Conservation (phyloP, 2,113 vertebrate species). For the Cyanocitta stelleri region DNA sequence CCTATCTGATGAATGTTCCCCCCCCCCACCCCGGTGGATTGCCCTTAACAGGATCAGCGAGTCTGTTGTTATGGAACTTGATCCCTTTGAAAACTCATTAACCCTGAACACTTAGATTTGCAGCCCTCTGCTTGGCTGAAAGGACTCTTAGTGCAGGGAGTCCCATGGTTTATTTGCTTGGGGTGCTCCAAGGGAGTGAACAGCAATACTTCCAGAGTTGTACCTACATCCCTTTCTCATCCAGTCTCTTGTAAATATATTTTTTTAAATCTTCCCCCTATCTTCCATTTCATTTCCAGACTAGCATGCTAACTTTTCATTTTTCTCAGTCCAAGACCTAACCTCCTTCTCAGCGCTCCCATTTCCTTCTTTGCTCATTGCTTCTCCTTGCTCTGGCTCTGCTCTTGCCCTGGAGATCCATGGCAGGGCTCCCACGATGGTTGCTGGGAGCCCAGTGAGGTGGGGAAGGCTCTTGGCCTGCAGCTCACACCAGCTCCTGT, state of each 20-base stretch:
- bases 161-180: background rate
- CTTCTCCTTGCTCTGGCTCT: background rate
- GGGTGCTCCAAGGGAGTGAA: background rate
- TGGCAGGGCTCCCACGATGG: fast-evolving
- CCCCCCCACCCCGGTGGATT: background rate
- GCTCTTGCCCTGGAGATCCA: background rate
- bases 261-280: background rate
- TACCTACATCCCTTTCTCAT: background rate
- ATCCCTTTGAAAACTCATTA: background rate
- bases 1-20: background rate
- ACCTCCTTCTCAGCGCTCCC: background rate
- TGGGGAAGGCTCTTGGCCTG: background rate
- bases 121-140: background rate
- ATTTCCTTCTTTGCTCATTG: background rate
- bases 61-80: background rate
- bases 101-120: background rate
- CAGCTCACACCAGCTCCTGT: background rate
- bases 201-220: background rate
- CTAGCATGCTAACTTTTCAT: background rate
- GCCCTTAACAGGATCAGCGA: background rate
- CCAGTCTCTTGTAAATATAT: background rate
- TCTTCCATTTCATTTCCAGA: background rate
- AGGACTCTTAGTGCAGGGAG: background rate
- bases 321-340: background rate
- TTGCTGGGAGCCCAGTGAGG: background rate